phyloP scores from a whole-genome alignment of 2,797 vertebrate genomes.

The Halcyon smyrnensis region DNA sequence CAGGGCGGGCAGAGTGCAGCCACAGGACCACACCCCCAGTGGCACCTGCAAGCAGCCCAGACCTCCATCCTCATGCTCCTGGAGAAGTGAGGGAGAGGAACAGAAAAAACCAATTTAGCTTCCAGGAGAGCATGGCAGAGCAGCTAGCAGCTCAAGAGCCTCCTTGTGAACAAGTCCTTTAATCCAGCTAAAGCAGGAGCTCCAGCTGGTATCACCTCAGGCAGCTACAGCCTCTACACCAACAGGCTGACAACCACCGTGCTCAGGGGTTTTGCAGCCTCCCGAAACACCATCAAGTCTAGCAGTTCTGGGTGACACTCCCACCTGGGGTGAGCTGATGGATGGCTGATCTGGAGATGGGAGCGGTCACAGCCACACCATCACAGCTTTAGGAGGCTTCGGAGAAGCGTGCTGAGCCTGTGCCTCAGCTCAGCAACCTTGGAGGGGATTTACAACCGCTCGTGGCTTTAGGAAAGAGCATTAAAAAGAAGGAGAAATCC shows the following conservation, averaged over 20 bases:
- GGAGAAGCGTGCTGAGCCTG: rapidly evolving
- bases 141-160: background rate
- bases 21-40: too few species aligned
- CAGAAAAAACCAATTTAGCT: background rate
- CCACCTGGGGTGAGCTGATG: too few species aligned
- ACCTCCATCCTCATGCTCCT: background rate
- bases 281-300: background rate
- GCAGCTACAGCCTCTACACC: background rate
- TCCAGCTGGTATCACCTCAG: background rate
- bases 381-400: background rate
- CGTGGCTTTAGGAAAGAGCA: background rate
- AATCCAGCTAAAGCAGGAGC: background rate
- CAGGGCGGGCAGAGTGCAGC: background rate
- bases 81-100: background rate
- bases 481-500: background rate
- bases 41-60: background rate
- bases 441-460: background rate
- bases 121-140: background rate
- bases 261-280: background rate
- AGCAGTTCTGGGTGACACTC: rapidly evolving
- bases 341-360: background rate
- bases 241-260: rapidly evolving
- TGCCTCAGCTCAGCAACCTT: background rate
- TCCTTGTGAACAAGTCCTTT: background rate
- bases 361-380: rapidly evolving